Percentiles rank a stretch among this genome's conserved stretches.
Conservation (phyloP, 2,113 vertebrate genomes). For the Azemiops feae region DNA sequence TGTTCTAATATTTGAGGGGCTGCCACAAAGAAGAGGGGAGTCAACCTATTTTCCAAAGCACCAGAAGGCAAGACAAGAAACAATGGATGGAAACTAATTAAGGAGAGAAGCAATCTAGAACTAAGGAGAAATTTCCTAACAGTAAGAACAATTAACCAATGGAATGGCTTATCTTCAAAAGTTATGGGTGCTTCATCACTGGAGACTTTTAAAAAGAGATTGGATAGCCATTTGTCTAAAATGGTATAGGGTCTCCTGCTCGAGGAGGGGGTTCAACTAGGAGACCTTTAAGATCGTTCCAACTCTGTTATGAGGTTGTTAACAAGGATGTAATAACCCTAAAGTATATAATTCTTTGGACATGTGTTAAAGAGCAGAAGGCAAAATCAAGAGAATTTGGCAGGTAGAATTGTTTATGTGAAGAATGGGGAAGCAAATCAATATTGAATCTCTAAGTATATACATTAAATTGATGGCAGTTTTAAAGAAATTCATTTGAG, state of each 20-base stretch:
- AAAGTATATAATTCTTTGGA: background rate
- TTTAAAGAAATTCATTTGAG: background rate
- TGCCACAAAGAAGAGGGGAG: background rate
- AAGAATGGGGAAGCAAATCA: background rate
- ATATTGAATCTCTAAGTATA: background rate
- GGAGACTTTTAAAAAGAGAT: background rate
- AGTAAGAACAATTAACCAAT: background rate
- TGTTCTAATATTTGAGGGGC: background rate
- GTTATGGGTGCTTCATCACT: background rate
- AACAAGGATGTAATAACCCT: background rate
- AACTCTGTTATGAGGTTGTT: background rate
- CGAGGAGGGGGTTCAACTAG: background rate
- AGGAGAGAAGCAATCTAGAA: background rate
- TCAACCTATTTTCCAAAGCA: background rate
- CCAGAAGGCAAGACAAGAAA: background rate
- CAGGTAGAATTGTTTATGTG: background rate
- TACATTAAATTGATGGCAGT: background rate
- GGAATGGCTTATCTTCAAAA: background rate
- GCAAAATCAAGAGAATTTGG: background rate
- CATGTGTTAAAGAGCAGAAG: background rate
- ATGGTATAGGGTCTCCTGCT: background rate
- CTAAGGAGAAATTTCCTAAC: background rate
- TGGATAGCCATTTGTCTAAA: background rate
- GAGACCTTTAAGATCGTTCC: background rate
- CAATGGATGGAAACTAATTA: background rate